phyloP scores from a whole-genome alignment of 2,888 invertebrate species.

The Charanyca ferruginea region DNA sequence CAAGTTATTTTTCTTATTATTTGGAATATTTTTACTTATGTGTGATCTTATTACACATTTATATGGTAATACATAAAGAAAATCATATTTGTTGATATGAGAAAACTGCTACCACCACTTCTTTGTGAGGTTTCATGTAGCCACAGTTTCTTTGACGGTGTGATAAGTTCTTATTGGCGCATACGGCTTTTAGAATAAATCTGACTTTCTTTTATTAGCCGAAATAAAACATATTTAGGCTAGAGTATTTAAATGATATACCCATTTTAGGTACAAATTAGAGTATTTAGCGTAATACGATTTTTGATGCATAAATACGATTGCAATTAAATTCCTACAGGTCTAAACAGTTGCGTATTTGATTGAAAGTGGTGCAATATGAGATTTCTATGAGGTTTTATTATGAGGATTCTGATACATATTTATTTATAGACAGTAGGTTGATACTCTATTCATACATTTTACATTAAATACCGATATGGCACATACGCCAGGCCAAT shows the following conservation, averaged over 20 bases:
- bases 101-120: constrained; percentile 55
- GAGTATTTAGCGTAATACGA: constrained; percentile 2
- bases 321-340: constrained; percentile 2
- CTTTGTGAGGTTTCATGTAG: constrained; percentile 55
- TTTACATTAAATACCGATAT: too few species aligned
- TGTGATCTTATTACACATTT: constrained; percentile 75
- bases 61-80: constrained; percentile 74
- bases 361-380: not conserved
- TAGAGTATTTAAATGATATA: constrained; percentile 11
- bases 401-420: not conserved
- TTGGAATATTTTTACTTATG: constrained; percentile 72
- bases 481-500: too few species aligned
- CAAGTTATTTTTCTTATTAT: constrained; percentile 72
- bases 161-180: constrained; percentile 51
- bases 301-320: constrained; percentile 12
- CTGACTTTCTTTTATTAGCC: constrained; percentile 20
- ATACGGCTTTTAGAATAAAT: constrained; percentile 43
- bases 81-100: constrained; percentile 64
- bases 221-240: constrained; percentile 4
- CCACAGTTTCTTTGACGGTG: constrained; percentile 46
- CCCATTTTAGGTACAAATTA: not conserved
- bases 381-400: not conserved
- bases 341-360: not conserved
- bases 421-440: too few species aligned
- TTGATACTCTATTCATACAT: too few species aligned